Conservation (phyloP, 2,797 vertebrate genomes). For the Lepus townsendii region DNA sequence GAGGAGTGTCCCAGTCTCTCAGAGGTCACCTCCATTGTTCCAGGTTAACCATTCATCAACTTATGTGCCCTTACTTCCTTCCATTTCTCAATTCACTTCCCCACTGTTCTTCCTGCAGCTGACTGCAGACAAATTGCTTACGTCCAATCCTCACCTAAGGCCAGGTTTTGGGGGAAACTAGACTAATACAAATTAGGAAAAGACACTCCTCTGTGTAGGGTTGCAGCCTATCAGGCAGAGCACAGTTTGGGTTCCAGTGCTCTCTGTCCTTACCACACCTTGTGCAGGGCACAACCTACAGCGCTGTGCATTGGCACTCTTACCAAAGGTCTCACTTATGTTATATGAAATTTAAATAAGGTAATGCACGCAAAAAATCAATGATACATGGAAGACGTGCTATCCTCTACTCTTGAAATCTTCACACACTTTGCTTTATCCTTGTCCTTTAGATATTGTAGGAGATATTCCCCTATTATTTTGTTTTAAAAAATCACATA, state of each 20-base stretch:
- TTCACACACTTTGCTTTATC: not conserved
- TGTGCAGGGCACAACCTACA: not conserved
- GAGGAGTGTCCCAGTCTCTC: not conserved
- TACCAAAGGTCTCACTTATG: not conserved
- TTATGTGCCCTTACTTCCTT: not conserved
- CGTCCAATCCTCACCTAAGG: not conserved
- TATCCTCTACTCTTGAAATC: not conserved
- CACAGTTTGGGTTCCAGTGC: not conserved
- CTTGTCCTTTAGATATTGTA: not conserved
- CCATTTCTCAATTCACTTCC: not conserved
- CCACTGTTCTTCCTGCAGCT: not conserved
- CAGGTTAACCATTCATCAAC: not conserved
- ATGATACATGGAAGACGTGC: rapidly evolving
- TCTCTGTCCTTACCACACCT: not conserved
- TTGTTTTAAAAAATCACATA: not conserved
- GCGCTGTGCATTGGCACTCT: not conserved
- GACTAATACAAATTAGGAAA: not conserved
- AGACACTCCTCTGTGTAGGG: not conserved
- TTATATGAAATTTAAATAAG: not conserved
- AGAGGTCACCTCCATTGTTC: not conserved
- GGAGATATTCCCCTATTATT: not conserved
- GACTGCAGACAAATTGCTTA: not conserved
- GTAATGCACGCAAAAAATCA: not conserved
- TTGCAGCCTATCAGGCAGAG: not conserved
- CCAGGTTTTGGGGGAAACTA: not conserved